These are phyloP conservation scores for Aphelenchoides fujianensis DNA, from an alignment of 1,140 invertebrate species.

Conservation along the genomic window DNA sequence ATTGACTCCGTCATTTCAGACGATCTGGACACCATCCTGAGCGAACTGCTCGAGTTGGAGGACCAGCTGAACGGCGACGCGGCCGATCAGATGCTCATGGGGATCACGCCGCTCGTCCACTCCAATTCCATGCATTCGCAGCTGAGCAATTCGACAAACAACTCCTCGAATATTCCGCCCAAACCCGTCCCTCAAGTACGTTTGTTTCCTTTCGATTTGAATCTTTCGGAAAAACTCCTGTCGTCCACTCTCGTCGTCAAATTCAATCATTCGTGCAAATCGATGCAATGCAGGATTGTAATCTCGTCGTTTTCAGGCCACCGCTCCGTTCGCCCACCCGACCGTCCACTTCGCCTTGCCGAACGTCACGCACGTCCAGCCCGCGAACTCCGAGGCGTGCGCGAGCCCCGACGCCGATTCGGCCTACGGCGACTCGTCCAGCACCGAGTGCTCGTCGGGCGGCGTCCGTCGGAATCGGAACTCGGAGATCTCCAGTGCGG, in stretches of 20 bases:
- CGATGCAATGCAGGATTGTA: no score
- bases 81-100: slow-evolving; percentile 41
- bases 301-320: background rate
- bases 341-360: background rate
- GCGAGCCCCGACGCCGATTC: slow-evolving; percentile 48
- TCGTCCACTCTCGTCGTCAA: no score
- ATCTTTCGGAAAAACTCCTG: no score
- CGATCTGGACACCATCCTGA: slow-evolving; percentile 39
- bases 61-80: slow-evolving; percentile 44
- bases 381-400: slow-evolving; percentile 33
- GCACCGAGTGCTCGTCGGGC: slow-evolving; percentile 42
- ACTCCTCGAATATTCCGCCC: background rate
- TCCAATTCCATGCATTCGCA: slow-evolving; percentile 13
- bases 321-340: background rate
- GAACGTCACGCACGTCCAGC: background rate
- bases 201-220: no score
- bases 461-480: slow-evolving; percentile 21
- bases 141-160: background rate
- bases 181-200: no score
- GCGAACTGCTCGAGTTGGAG: slow-evolving; percentile 44
- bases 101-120: slow-evolving; percentile 24
- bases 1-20: background rate
- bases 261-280: no score
- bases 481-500: slow-evolving; percentile 44
- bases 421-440: slow-evolving; percentile 52